Percentiles rank a stretch among this genome's conserved stretches.
phyloP scores from a whole-genome alignment of 1,140 invertebrate genomes.

The Hirudo medicinalis region DNA sequence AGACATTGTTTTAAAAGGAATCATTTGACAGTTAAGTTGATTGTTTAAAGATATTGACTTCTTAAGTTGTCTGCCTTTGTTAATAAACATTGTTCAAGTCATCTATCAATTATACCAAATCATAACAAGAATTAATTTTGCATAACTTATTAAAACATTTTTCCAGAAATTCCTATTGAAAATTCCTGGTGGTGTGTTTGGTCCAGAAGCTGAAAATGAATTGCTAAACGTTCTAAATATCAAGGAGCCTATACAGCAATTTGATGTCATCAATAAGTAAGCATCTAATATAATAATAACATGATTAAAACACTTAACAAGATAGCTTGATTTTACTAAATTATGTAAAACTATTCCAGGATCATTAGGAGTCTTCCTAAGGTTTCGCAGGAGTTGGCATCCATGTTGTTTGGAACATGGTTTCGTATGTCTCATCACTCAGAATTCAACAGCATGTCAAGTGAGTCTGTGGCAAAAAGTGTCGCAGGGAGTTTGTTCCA shows the following conservation, averaged over 20 bases:
- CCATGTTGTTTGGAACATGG: conserved; percentile 81
- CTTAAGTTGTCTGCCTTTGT: no score
- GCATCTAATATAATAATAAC: conserved; percentile 25
- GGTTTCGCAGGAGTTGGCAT: conserved; percentile 79
- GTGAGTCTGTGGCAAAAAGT: conserved; percentile 78
- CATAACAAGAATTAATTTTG: no score
- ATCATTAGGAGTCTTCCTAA: conserved; percentile 71
- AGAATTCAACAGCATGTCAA: conserved; percentile 68
- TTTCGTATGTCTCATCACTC: conserved; percentile 88
- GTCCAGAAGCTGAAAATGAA: conserved; percentile 70
- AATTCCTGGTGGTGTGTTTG: conserved; percentile 88
- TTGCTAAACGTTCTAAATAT: conserved; percentile 73
- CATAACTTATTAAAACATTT: background rate
- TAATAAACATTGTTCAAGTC: no score
- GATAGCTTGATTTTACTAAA: background rate
- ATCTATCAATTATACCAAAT: no score
- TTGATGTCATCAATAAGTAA: conserved; percentile 79
- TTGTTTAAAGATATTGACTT: no score
- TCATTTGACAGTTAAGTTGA: no score
- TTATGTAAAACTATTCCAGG: conserved; percentile 45
- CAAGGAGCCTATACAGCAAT: conserved; percentile 58
- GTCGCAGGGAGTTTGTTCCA: conserved; percentile 98
- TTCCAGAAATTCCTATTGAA: conserved; percentile 73
- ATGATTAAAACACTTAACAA: conserved; percentile 5
- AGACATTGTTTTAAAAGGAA: no score